phyloP scores from a whole-genome alignment of 2,888 invertebrate species.

The Venusia cambrica region DNA sequence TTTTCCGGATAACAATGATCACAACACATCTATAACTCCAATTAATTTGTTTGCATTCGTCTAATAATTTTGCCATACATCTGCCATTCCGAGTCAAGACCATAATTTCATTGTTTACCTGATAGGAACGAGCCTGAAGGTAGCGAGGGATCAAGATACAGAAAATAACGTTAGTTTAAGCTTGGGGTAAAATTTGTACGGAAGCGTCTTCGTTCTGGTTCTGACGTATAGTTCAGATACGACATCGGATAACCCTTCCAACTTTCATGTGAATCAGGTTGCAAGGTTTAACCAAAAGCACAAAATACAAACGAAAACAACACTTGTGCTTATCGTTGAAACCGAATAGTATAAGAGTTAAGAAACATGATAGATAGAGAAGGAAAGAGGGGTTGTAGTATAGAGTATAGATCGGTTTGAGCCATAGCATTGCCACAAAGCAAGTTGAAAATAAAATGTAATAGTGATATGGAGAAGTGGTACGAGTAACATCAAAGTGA shows the following conservation, averaged over 20 bases:
- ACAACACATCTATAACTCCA: constrained; percentile 66
- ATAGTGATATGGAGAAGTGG: constrained; percentile 62
- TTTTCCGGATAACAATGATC: constrained; percentile 55
- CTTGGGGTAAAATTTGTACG: constrained; percentile 41
- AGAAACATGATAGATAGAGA: constrained; percentile 39
- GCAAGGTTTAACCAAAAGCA: constrained; percentile 28
- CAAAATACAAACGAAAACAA: constrained; percentile 34
- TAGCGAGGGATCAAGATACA: constrained; percentile 84
- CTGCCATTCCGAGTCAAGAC: constrained; percentile 76
- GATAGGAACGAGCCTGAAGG: constrained; percentile 92
- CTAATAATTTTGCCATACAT: constrained; percentile 76
- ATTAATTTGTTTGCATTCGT: constrained; percentile 62
- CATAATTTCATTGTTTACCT: constrained; percentile 85
- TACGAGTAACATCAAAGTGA: constrained; percentile 46
- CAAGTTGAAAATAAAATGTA: constrained; percentile 69
- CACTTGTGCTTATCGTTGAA: constrained; percentile 30
- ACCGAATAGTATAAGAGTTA: constrained; percentile 33
- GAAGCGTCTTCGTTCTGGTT: constrained; percentile 30
- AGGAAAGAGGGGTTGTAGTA: constrained; percentile 41
- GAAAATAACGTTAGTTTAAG: constrained; percentile 79
- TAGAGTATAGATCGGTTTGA: constrained; percentile 48
- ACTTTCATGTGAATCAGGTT: constrained; percentile 12
- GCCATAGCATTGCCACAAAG: constrained; percentile 79
- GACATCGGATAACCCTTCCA: constrained; percentile 18
- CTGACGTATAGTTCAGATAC: constrained; percentile 18